A percentile compares a stretch with the other conserved stretches of the same genome.
Evolutionary conservation across 2,888 invertebrate species (phyloP).

Genomic region (Rhagonycha fulva): DNA sequence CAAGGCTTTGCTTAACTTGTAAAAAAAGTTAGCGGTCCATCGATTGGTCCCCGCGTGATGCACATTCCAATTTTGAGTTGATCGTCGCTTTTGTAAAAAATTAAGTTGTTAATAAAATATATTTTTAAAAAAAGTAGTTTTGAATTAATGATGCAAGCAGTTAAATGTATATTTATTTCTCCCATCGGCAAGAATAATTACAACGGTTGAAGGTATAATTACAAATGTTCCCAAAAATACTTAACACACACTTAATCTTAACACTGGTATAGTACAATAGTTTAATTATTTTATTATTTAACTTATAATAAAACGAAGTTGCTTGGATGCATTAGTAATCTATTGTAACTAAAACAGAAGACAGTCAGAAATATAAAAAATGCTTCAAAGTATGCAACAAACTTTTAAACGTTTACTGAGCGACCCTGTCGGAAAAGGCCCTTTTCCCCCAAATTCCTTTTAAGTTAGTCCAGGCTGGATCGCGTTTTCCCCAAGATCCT

Average conservation of each 20-base stretch:
- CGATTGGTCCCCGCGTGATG: no score
- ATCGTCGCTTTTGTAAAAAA: background rate
- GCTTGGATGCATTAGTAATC: slow-evolving; percentile 29
- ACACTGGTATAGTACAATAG: slow-evolving; percentile 40
- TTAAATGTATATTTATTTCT: slow-evolving; percentile 34
- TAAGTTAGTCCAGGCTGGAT: slow-evolving; percentile 79
- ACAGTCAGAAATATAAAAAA: background rate
- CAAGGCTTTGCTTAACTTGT: no score
- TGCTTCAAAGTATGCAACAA: slow-evolving; percentile 21
- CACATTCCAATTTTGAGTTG: no score
- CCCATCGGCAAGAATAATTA: slow-evolving; percentile 37
- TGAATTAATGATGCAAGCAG: slow-evolving; percentile 11
- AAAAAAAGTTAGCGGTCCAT: no score
- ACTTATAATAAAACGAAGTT: slow-evolving; percentile 31
- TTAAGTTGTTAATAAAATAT: no score
- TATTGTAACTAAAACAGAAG: slow-evolving; percentile 28
- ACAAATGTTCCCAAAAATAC: slow-evolving; percentile 50
- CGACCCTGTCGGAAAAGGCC: slow-evolving; percentile 45
- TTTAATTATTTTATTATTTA: slow-evolving; percentile 36
- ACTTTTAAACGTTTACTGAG: slow-evolving; percentile 38
- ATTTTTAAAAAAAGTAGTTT: background rate
- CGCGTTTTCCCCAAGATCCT: slow-evolving; percentile 79
- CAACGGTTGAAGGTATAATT: slow-evolving; percentile 42
- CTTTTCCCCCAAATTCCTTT: slow-evolving; percentile 82
- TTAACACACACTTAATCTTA: slow-evolving; percentile 41